Evolutionary conservation across 2,888 invertebrate species (phyloP).

Genomic region (Plebejus melissa): DNA sequence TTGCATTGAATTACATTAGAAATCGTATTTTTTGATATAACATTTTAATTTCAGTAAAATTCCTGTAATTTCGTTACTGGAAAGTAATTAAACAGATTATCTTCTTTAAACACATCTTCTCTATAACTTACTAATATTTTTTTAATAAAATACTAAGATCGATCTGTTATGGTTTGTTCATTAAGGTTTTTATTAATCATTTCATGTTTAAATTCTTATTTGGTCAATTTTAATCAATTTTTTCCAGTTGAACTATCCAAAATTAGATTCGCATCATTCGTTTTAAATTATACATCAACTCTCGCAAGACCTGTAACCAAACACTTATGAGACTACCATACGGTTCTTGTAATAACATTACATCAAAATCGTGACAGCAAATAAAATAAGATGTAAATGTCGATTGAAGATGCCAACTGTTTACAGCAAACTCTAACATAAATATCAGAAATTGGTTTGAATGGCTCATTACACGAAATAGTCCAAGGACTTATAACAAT

Average conservation of each 20-base stretch:
- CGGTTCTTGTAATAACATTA: not conserved
- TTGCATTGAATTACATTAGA: not conserved
- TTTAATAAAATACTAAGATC: no score
- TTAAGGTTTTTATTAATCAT: no score
- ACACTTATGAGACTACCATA: conserved; percentile 6
- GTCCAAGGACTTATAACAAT: conserved; percentile 66
- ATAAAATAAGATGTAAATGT: conserved; percentile 54
- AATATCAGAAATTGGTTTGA: conserved; percentile 44
- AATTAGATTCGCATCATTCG: not conserved
- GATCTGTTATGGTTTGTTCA: no score
- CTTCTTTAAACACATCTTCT: no score
- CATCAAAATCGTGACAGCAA: conserved; percentile 48
- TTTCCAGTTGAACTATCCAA: not conserved
- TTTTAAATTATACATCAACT: not conserved
- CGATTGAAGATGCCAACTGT: conserved; percentile 39
- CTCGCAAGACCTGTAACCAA: not conserved
- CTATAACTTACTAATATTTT: no score
- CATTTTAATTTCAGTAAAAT: no score
- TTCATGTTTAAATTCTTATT: not conserved
- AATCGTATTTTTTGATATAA: not conserved
- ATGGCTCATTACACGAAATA: conserved; percentile 38
- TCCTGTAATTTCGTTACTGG: no score
- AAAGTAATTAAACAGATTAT: no score
- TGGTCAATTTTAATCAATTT: not conserved
- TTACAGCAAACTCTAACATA: conserved; percentile 53